A percentile compares a stretch with the other conserved stretches of the same genome.
Evolutionary conservation across 1,140 invertebrate species (phyloP).

Genomic region (Cydia strobilella): DNA sequence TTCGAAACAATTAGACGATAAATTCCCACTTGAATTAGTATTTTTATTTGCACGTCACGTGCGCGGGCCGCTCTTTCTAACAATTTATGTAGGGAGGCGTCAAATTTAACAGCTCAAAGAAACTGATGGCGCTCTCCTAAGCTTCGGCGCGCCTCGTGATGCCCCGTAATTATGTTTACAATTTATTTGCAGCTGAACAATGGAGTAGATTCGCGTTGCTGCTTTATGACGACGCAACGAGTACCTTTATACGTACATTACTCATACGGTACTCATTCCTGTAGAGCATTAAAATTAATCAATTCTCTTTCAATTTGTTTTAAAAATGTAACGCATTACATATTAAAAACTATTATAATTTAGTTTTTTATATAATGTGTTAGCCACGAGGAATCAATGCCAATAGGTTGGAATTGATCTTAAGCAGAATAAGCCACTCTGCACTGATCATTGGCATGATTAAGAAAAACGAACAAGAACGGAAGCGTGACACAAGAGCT

Average conservation of each 20-base stretch:
- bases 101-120: slow-evolving; percentile 61
- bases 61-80: slow-evolving; percentile 50
- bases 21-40: slow-evolving; percentile 64
- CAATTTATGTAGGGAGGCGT: slow-evolving; percentile 63
- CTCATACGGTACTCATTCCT: slow-evolving; percentile 17
- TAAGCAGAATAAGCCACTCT: slow-evolving; percentile 39
- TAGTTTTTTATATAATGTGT: too few relatives aligned
- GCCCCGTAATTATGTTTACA: slow-evolving; percentile 53
- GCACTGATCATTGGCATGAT: slow-evolving; percentile 60
- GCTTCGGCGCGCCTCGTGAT: slow-evolving; percentile 49
- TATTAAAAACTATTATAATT: neutral
- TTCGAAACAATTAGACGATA: slow-evolving; percentile 67
- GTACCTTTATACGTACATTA: slow-evolving; percentile 35
- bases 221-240: slow-evolving; percentile 47
- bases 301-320: neutral
- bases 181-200: slow-evolving; percentile 46
- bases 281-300: slow-evolving; percentile 15
- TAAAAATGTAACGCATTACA: neutral
- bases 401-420: slow-evolving; percentile 12
- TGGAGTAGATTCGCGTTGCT: slow-evolving; percentile 37
- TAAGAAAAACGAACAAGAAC: slow-evolving; percentile 65
- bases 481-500: slow-evolving; percentile 73
- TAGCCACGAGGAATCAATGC: neutral
- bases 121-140: slow-evolving; percentile 54
- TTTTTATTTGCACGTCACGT: slow-evolving; percentile 69